Conservation (phyloP, 2,113 vertebrate species). For the Thalassarche chlororhynchos region DNA sequence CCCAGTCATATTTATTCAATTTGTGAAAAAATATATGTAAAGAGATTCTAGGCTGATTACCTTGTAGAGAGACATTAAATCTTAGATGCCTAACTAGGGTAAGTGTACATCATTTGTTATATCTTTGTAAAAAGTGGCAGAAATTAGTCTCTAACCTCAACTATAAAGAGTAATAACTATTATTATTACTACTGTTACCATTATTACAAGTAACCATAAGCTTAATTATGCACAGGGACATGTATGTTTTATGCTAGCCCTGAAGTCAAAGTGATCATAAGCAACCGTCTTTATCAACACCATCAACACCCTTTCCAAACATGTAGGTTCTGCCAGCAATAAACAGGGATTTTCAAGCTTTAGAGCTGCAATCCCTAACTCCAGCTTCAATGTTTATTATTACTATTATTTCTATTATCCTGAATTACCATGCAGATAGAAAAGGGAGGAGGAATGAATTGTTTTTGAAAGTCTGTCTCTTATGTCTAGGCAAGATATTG, state of each 20-base stretch:
- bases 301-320: background rate
- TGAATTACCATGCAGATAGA: background rate
- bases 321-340: background rate
- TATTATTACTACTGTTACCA: background rate
- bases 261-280: background rate
- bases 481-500: slow-evolving; percentile 17
- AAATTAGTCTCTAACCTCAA: background rate
- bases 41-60: background rate
- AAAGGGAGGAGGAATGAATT: background rate
- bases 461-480: slow-evolving; percentile 9
- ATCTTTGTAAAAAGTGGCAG: background rate
- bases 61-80: background rate
- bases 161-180: background rate
- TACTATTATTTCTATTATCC: background rate
- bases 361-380: background rate
- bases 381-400: background rate
- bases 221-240: background rate
- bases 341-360: background rate
- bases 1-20: background rate
- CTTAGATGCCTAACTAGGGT: background rate
- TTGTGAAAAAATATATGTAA: background rate
- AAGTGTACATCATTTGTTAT: background rate
- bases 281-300: background rate
- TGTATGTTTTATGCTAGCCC: background rate
- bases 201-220: background rate